These are phyloP conservation scores for Lophius piscatorius DNA, from an alignment of 2,113 vertebrate species.

Conservation along the genomic window DNA sequence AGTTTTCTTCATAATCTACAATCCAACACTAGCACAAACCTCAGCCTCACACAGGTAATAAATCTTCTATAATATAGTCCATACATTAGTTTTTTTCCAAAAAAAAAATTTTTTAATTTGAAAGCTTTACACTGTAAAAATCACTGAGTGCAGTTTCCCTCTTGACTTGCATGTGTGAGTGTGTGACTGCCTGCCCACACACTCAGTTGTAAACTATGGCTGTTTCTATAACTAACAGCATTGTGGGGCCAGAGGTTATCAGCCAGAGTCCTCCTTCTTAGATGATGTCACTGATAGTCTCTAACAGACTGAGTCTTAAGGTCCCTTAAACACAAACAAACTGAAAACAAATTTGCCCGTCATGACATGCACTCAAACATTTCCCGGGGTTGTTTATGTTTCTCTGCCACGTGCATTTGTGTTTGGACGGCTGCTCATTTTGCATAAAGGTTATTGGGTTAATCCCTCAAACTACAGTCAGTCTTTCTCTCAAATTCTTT, in stretches of 20 bases:
- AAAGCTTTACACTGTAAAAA: no score
- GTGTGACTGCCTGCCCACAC: no score
- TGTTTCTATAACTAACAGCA: slow-evolving; percentile 56
- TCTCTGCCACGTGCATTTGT: background rate
- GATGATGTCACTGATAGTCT: slow-evolving; percentile 78
- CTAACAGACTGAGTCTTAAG: slow-evolving; percentile 70
- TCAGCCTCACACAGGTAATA: no score
- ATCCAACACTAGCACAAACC: no score
- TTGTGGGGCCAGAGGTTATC: slow-evolving; percentile 74
- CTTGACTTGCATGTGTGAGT: no score
- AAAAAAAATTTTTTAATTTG: no score
- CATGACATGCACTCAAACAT: slow-evolving; percentile 18
- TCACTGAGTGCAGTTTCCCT: no score
- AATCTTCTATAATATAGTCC: no score
- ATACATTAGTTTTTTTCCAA: no score
- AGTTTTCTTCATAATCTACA: no score
- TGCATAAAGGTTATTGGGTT: slow-evolving; percentile 2
- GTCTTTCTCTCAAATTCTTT: background rate
- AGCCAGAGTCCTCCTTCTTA: slow-evolving; percentile 56
- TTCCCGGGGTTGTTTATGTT: background rate
- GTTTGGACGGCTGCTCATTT: slow-evolving; percentile 13
- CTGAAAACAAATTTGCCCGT: slow-evolving; percentile 19
- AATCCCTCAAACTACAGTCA: slow-evolving; percentile 1
- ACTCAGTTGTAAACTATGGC: slow-evolving; percentile 12
- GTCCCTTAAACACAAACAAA: slow-evolving; percentile 79